These are phyloP conservation scores for Stenodema calcarata DNA, from an alignment of 2,888 invertebrate genomes.

Conservation along the genomic window DNA sequence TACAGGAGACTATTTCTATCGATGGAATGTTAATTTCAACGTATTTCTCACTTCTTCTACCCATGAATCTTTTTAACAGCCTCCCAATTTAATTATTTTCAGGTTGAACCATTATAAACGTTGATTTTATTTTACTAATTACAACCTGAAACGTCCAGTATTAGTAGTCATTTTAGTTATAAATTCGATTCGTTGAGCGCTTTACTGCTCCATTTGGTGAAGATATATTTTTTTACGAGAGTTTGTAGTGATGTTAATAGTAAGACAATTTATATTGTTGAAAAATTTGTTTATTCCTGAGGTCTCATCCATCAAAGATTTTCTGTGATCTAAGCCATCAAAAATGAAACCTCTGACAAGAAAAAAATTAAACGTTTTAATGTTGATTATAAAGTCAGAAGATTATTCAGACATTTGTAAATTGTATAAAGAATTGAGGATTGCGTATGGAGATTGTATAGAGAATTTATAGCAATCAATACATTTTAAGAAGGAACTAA, in stretches of 20 bases:
- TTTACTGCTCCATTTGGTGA: not conserved
- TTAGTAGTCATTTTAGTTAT: slow-evolving; percentile 26
- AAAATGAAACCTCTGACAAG: not conserved
- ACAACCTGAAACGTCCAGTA: slow-evolving; percentile 32
- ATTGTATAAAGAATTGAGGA: not conserved
- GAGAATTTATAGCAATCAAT: not conserved
- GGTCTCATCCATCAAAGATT: not conserved
- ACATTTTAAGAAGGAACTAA: not conserved
- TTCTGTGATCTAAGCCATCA: slow-evolving; percentile 3
- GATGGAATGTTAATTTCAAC: no score
- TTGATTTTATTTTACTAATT: not conserved
- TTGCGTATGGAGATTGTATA: not conserved
- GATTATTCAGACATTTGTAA: not conserved
- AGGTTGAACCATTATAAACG: no score
- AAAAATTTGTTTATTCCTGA: not conserved
- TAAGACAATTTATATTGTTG: not conserved
- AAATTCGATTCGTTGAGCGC: slow-evolving; percentile 2
- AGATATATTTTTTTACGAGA: slow-evolving; percentile 32
- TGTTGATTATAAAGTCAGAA: not conserved
- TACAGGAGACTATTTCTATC: not conserved
- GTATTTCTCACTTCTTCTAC: no score
- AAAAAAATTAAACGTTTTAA: not conserved
- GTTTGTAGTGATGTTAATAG: slow-evolving; percentile 9
- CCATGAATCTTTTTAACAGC: no score
- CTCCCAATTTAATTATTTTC: no score